Conservation (phyloP, 2,888 invertebrate genomes). For the Harpalus rufipes region DNA sequence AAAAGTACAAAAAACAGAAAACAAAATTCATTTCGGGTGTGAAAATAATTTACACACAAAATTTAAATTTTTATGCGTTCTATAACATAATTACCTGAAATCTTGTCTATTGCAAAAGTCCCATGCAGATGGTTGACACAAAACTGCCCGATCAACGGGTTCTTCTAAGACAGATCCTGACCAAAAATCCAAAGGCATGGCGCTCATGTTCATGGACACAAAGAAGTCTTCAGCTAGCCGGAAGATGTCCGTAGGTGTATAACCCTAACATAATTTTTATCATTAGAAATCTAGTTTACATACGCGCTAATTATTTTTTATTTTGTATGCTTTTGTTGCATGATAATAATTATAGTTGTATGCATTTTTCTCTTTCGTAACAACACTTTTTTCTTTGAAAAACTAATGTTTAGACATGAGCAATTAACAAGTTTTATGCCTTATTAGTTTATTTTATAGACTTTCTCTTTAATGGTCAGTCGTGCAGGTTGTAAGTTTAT, state of each 20-base stretch:
- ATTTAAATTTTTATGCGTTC: no score
- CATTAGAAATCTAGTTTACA: background rate
- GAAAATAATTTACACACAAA: no score
- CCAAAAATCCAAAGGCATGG: slow-evolving; percentile 94
- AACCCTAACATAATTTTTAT: slow-evolving; percentile 81
- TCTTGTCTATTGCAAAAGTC: slow-evolving; percentile 95
- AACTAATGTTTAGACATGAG: slow-evolving; percentile 1
- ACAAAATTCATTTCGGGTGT: no score
- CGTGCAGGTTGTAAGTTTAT: slow-evolving; percentile 17
- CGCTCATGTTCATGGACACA: slow-evolving; percentile 91
- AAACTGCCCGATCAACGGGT: slow-evolving; percentile 86
- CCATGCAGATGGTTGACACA: slow-evolving; percentile 96
- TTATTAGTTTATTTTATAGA: slow-evolving; percentile 18
- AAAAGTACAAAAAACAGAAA: no score
- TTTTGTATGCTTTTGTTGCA: slow-evolving; percentile 4
- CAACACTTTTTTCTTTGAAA: slow-evolving; percentile 4
- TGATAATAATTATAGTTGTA: slow-evolving; percentile 11
- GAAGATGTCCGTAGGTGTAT: slow-evolving; percentile 90
- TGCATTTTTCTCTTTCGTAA: background rate
- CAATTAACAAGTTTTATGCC: slow-evolving; percentile 24
- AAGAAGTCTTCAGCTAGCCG: slow-evolving; percentile 95
- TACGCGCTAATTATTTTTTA: background rate
- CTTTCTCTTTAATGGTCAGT: slow-evolving; percentile 40
- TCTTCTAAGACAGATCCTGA: slow-evolving; percentile 90
- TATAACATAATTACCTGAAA: slow-evolving; percentile 82